Conservation (phyloP, 2,888 invertebrate genomes). For the Caradrina kadenii region DNA sequence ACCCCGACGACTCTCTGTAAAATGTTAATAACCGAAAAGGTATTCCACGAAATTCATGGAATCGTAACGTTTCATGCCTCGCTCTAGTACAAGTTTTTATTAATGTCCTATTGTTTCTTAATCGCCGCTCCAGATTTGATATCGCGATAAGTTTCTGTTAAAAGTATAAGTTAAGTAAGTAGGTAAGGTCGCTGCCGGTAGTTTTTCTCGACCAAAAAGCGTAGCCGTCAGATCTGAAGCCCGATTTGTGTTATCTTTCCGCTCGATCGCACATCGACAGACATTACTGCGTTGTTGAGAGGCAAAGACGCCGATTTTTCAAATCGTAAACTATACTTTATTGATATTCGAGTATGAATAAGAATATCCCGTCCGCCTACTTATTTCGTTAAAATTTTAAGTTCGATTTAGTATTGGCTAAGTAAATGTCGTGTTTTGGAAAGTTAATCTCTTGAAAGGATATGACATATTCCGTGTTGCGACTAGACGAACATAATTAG, state of each 20-base stretch:
- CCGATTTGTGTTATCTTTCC: conserved; percentile 81
- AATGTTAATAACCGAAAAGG: conserved; percentile 51
- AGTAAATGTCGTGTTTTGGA: conserved; percentile 68
- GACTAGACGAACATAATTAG: conserved; percentile 72
- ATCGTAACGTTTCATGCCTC: conserved; percentile 83
- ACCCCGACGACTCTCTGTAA: conserved; percentile 31
- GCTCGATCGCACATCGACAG: conserved; percentile 80
- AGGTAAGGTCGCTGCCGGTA: conserved; percentile 79
- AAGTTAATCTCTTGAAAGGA: conserved; percentile 74
- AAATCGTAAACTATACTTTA: conserved; percentile 74
- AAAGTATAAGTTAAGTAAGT: conserved; percentile 82
- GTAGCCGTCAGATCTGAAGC: conserved; percentile 79
- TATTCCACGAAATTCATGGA: conserved; percentile 71
- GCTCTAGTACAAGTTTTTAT: conserved; percentile 84
- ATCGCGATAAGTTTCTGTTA: conserved; percentile 85
- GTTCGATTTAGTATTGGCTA: conserved; percentile 65
- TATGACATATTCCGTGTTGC: conserved; percentile 66
- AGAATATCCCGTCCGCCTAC: conserved; percentile 69
- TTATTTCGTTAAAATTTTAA: conserved; percentile 74
- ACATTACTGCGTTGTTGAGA: conserved; percentile 75
- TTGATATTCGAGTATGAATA: conserved; percentile 73
- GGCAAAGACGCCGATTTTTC: conserved; percentile 78
- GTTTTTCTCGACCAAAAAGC: conserved; percentile 80
- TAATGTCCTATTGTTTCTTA: conserved; percentile 88
- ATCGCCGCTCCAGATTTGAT: conserved; percentile 85